These are phyloP conservation scores for Tichodroma muraria DNA, from an alignment of 2,113 vertebrate genomes.

Conservation along the genomic window DNA sequence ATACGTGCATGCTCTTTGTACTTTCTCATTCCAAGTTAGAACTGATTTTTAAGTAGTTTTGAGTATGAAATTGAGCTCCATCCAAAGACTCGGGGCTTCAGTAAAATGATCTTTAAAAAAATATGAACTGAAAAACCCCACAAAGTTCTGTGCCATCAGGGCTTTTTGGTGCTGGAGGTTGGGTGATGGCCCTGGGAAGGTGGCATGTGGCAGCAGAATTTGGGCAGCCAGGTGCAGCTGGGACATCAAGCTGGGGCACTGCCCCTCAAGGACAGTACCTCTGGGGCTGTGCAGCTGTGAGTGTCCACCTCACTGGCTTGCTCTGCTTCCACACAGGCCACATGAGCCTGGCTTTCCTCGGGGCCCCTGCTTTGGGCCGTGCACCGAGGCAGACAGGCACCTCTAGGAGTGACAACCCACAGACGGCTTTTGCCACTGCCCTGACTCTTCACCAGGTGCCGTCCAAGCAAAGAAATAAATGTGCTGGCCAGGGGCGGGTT, in stretches of 20 bases:
- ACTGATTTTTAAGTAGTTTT: background rate
- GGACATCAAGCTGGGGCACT: background rate
- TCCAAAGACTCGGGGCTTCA: background rate
- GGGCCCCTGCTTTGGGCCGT: background rate
- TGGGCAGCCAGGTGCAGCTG: background rate
- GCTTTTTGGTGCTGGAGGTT: background rate
- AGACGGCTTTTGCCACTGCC: background rate
- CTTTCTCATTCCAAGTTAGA: background rate
- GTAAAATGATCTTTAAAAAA: background rate
- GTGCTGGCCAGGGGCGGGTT: background rate
- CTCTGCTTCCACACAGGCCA: background rate
- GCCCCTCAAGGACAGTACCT: rapidly evolving
- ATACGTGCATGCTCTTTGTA: background rate
- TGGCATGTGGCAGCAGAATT: background rate
- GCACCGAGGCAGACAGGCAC: rapidly evolving
- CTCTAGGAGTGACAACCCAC: background rate
- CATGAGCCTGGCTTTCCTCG: background rate
- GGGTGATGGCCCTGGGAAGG: background rate
- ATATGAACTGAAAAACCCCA: rapidly evolving
- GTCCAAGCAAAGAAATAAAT: rapidly evolving
- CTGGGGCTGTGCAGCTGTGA: background rate
- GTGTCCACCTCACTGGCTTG: rapidly evolving
- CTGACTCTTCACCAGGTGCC: rapidly evolving
- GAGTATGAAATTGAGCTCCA: background rate
- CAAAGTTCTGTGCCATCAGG: background rate